Evolutionary conservation across 1,140 invertebrate genomes (phyloP).

Genomic region (Aradophagus sp.): DNA sequence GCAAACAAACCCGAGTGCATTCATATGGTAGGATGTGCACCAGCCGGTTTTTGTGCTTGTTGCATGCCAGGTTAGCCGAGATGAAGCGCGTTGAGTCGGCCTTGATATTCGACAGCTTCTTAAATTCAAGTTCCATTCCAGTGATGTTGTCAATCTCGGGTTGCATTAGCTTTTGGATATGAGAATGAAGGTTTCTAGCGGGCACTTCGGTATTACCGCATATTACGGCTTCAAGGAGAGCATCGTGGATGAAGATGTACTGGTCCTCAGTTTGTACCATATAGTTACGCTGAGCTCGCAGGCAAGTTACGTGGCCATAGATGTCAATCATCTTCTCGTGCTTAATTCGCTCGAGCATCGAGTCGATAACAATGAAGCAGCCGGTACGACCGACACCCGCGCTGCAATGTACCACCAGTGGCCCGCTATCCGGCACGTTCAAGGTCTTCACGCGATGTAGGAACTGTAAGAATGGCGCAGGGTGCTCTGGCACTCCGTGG

Average conservation of each 20-base stretch:
- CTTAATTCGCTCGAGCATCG: slow-evolving; percentile 94
- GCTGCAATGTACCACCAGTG: slow-evolving; percentile 97
- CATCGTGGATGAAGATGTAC: slow-evolving; percentile 99
- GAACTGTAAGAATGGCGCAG: slow-evolving; percentile 98
- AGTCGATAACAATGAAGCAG: slow-evolving; percentile 99
- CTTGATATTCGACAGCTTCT: slow-evolving; percentile 96
- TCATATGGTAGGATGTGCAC: slow-evolving; percentile 99
- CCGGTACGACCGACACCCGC: slow-evolving; percentile 98
- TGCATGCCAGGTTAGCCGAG: slow-evolving; percentile 95
- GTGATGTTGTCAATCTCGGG: slow-evolving; percentile 89
- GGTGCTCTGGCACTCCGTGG: slow-evolving; percentile 98
- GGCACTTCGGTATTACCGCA: slow-evolving; percentile 96
- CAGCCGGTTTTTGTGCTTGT: slow-evolving; percentile 98
- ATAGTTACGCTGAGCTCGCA: slow-evolving; percentile 97
- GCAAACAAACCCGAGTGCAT: slow-evolving; percentile 93
- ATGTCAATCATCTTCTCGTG: slow-evolving; percentile 99
- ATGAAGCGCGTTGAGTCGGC: slow-evolving; percentile 95
- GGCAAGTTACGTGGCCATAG: slow-evolving; percentile 97
- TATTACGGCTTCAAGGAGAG: slow-evolving; percentile 95
- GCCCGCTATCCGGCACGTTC: slow-evolving; percentile 92
- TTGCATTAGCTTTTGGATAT: slow-evolving; percentile 94
- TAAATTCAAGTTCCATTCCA: slow-evolving; percentile 99
- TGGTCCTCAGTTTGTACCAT: slow-evolving; percentile 99
- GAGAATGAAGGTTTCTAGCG: slow-evolving; percentile 91
- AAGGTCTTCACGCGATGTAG: slow-evolving; percentile 91